Evolutionary conservation across 2,888 invertebrate genomes (phyloP).

Genomic region (Trachelus troglodyta): DNA sequence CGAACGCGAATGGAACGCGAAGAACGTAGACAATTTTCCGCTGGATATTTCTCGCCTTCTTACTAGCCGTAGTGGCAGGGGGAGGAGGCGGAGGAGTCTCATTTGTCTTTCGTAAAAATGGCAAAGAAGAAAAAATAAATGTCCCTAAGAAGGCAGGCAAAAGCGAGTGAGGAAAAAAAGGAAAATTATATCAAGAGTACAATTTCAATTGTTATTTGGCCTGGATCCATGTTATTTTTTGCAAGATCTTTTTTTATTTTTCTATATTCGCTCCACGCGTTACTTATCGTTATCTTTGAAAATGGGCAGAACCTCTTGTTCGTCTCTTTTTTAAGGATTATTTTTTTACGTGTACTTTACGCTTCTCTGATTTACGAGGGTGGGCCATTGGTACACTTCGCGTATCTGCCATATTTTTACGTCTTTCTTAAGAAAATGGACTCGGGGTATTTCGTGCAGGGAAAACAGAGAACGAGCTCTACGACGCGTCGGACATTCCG

Average conservation of each 20-base stretch:
- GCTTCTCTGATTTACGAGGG: background rate
- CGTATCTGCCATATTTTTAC: background rate
- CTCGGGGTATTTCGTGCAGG: background rate
- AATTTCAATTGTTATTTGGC: background rate
- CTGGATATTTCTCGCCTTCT: background rate
- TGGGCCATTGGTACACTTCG: background rate
- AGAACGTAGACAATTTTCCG: background rate
- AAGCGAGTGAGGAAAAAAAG: background rate
- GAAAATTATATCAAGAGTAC: background rate
- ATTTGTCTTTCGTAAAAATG: background rate
- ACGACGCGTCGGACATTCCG: background rate
- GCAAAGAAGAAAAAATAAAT: background rate
- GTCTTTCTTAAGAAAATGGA: background rate
- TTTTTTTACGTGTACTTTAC: background rate
- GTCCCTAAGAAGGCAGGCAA: background rate
- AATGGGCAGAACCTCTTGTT: background rate
- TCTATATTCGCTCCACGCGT: background rate
- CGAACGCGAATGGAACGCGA: background rate
- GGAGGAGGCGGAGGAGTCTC: background rate
- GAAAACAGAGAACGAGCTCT: background rate
- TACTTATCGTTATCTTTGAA: background rate
- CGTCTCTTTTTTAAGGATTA: background rate
- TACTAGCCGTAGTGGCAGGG: background rate
- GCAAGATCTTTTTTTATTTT: background rate
- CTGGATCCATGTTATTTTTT: background rate